These are phyloP conservation scores for Campoletis sonorensis DNA, from an alignment of 1,140 invertebrate species.

Conservation along the genomic window DNA sequence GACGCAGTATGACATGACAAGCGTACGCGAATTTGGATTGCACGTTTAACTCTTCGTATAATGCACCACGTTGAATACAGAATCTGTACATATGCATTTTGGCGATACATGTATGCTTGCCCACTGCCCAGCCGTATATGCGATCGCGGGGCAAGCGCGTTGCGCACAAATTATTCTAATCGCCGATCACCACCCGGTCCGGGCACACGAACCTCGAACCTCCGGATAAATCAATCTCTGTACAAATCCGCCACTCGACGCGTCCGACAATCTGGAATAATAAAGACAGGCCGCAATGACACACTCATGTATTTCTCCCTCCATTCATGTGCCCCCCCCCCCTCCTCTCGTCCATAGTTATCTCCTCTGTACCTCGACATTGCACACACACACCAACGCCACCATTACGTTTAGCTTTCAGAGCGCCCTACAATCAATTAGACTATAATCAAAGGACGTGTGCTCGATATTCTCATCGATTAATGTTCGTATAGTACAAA, in stretches of 20 bases:
- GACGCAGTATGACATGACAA: conserved; percentile 21
- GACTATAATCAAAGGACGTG: conserved; percentile 27
- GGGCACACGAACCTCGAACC: conserved; percentile 22
- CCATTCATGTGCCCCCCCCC: background rate
- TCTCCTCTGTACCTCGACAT: background rate
- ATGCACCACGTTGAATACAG: background rate
- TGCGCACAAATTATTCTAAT: conserved; percentile 48
- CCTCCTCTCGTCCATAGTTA: background rate
- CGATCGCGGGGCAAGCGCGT: background rate
- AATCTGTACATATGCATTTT: background rate
- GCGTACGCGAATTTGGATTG: conserved; percentile 7
- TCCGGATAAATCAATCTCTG: conserved; percentile 45
- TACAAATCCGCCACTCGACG: conserved; percentile 44
- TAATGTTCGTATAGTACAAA: background rate
- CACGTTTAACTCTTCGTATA: conserved; percentile 23
- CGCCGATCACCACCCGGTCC: conserved; percentile 36
- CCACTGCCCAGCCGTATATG: no score
- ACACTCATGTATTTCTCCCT: background rate
- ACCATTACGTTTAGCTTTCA: background rate
- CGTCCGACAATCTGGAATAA: conserved; percentile 40
- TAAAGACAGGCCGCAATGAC: conserved; percentile 40
- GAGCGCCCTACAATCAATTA: conserved; percentile 11
- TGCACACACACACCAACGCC: background rate
- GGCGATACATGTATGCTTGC: background rate
- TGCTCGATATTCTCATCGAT: background rate